Evolutionary conservation across 2,113 vertebrate species (phyloP), one percentile per base, ranked within the genome.

Genomic region (Picathartes gymnocephalus): DNA sequence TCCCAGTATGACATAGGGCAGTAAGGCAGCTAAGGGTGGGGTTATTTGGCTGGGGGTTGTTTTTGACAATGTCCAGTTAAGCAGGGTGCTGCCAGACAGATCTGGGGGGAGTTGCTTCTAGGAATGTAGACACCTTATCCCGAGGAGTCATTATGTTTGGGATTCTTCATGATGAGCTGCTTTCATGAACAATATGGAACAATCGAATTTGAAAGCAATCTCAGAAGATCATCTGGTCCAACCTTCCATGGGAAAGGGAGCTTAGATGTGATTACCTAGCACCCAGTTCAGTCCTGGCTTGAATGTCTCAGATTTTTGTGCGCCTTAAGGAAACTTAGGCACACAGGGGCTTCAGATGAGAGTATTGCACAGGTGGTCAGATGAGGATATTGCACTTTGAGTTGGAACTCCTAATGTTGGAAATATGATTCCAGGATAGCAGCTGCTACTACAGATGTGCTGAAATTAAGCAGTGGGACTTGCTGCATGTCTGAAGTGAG

Each of bases 271-370:
- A 18, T 51, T 66, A 11, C 39, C 35, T 30, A 40, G 16, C 14
- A n/a, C 5, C 13, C 44, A 65, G 33, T 54, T 28, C 39, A 37
- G 33, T 68, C 40, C 13, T 12, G 9, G 50, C 35, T 39, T 69
- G 45, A 57, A 57, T 48, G 11, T 24, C 30, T 77, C 22, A 73
- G 40, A 13, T 37, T 84, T 64, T 88, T 73, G 13, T 61, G 22
- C 9, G 7, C 65, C 15, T 31, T 9, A 6, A 51, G 54, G 31
- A 53, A 50, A 11, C 10, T 13, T 53, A 20, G 47, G 35, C 15
- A 47, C 2, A 0, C 1, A 3, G 31, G 15, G 11, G 18, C 51
- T 62, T 57, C n/a, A n/a, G n/a, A n/a, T n/a, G n/a, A n/a, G n/a
- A n/a, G n/a, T n/a, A n/a, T n/a, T n/a, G n/a, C n/a, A n/a, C n/a